phyloP scores from a whole-genome alignment of 2,113 vertebrate genomes.

The Grantiella picta region DNA sequence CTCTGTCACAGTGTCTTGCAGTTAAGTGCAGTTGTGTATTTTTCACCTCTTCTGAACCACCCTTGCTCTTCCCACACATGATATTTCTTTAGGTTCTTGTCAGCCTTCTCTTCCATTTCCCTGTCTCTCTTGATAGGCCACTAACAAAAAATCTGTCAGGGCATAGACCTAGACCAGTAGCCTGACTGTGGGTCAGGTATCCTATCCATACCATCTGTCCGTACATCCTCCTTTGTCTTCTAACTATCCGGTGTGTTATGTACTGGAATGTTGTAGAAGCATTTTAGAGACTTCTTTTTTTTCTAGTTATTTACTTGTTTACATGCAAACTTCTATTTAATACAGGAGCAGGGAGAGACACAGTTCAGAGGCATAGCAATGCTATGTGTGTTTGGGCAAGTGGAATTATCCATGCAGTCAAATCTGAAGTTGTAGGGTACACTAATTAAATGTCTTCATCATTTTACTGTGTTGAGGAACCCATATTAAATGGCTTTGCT shows the following conservation, averaged over 20 bases:
- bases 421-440: neutral
- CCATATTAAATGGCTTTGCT: neutral
- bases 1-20: neutral
- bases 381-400: neutral
- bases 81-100: neutral
- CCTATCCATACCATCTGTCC: neutral
- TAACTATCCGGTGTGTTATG: fast-evolving
- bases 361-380: neutral
- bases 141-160: neutral
- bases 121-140: neutral
- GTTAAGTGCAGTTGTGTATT: neutral
- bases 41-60: neutral
- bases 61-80: neutral
- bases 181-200: neutral
- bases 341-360: neutral
- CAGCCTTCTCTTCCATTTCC: neutral
- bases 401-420: neutral
- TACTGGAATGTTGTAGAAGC: neutral
- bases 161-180: neutral
- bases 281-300: neutral
- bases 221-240: neutral
- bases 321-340: neutral
- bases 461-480: neutral
- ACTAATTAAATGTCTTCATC: neutral
- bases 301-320: neutral